phyloP scores from a whole-genome alignment of 2,797 vertebrate genomes.

The Macropus fuliginosus region DNA sequence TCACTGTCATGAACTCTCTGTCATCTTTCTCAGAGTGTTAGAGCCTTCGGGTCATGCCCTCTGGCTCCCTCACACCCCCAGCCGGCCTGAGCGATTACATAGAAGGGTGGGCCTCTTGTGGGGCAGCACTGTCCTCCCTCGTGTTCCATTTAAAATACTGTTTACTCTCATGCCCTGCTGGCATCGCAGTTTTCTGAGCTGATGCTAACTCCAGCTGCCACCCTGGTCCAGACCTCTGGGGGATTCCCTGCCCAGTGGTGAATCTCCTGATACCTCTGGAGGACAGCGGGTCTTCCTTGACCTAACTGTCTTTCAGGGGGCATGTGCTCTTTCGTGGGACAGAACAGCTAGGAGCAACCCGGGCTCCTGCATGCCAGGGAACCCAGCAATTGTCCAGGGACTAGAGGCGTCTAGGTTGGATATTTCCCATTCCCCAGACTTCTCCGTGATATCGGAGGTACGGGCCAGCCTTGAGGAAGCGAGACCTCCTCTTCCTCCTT shows the following conservation, averaged over 20 bases:
- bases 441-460: too few species aligned
- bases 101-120: background rate
- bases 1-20: background rate
- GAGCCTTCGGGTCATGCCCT: background rate
- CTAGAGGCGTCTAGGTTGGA: too few species aligned
- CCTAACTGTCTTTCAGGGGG: background rate
- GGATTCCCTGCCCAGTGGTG: background rate
- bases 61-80: background rate
- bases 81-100: background rate
- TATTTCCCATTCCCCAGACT: background rate
- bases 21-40: background rate
- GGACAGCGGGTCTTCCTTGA: background rate
- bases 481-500: background rate
- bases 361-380: background rate
- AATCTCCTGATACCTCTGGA: background rate
- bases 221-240: background rate
- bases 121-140: background rate
- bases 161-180: background rate
- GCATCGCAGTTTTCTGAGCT: background rate
- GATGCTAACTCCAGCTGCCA: background rate
- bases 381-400: too few species aligned
- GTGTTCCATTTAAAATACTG: background rate
- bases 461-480: background rate
- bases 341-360: background rate
- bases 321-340: background rate